phyloP scores from a whole-genome alignment of 2,797 vertebrate genomes.

The Paramormyrops hopkinsi region DNA sequence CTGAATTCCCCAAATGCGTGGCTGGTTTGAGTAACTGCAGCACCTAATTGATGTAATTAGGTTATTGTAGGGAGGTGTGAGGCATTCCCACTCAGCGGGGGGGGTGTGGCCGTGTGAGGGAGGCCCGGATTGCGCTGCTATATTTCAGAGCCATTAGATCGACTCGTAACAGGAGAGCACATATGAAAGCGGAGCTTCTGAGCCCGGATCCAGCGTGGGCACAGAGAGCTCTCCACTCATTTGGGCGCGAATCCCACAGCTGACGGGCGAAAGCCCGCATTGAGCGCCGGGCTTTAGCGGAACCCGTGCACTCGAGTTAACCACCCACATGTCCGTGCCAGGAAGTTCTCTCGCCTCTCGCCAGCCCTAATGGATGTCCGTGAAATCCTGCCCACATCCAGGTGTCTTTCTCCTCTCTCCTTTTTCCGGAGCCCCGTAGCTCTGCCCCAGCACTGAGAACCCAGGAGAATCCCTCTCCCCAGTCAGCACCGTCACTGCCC shows the following conservation, averaged over 20 bases:
- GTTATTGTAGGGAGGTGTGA: not conserved
- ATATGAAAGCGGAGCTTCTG: not conserved
- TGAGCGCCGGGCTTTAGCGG: conserved; percentile 10
- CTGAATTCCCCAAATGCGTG: not conserved
- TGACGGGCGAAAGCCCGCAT: not conserved
- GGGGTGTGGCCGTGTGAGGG: not conserved
- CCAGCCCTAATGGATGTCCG: conserved; percentile 45
- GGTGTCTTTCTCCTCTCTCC: conserved; percentile 20
- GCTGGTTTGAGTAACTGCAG: conserved; percentile 34
- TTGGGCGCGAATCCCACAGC: not conserved
- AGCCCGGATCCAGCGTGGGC: not conserved
- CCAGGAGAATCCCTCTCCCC: conserved; percentile 2
- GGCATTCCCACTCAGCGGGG: not conserved
- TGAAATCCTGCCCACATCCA: conserved; percentile 39
- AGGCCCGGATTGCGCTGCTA: not conserved
- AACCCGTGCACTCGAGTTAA: conserved; percentile 17
- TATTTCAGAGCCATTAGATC: not conserved
- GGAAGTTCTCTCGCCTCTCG: conserved; percentile 25
- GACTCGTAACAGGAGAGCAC: not conserved
- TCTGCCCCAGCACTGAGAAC: conserved; percentile 40
- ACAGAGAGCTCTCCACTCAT: not conserved
- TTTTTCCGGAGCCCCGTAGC: conserved; percentile 35
- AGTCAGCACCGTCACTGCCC: not conserved
- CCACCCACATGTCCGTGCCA: conserved; percentile 29
- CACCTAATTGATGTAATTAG: conserved; percentile 41